Conservation (phyloP, 2,113 vertebrate genomes). For the Smithornis capensis region DNA sequence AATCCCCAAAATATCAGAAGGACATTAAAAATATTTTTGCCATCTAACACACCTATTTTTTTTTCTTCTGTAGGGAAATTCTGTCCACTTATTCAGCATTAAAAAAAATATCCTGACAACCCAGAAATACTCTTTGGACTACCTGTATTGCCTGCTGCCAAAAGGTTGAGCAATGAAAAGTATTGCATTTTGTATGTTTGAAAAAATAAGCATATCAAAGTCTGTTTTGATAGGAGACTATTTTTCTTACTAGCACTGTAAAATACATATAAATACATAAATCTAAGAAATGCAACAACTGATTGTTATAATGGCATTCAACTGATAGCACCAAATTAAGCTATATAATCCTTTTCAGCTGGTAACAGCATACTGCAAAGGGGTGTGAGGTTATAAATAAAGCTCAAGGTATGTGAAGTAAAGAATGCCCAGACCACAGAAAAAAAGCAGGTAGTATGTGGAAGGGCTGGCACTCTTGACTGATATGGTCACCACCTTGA, state of each 20-base stretch:
- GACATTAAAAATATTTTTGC: background rate
- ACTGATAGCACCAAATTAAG: conserved; percentile 43
- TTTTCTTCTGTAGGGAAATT: background rate
- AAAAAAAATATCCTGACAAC: background rate
- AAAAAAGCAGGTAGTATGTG: background rate
- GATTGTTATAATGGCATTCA: conserved; percentile 45
- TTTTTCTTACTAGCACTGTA: background rate
- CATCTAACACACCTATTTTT: background rate
- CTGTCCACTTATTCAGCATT: background rate
- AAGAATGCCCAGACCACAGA: conserved; percentile 7
- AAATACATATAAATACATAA: background rate
- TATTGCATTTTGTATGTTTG: background rate
- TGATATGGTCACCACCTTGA: background rate
- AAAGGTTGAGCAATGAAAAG: background rate
- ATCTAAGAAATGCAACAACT: conserved; percentile 25
- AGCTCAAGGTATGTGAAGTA: conserved; percentile 17
- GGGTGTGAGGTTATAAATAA: conserved; percentile 42
- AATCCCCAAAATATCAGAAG: background rate
- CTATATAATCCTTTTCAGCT: conserved; percentile 68
- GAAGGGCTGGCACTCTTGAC: background rate
- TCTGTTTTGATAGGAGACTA: background rate
- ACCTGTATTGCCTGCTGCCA: background rate
- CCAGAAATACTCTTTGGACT: background rate
- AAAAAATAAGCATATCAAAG: background rate
- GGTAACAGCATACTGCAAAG: conserved; percentile 58